Evolutionary conservation across 1,140 invertebrate genomes (phyloP), one percentile per base, ranked within the genome.

Genomic region (Portunus trituberculatus): DNA sequence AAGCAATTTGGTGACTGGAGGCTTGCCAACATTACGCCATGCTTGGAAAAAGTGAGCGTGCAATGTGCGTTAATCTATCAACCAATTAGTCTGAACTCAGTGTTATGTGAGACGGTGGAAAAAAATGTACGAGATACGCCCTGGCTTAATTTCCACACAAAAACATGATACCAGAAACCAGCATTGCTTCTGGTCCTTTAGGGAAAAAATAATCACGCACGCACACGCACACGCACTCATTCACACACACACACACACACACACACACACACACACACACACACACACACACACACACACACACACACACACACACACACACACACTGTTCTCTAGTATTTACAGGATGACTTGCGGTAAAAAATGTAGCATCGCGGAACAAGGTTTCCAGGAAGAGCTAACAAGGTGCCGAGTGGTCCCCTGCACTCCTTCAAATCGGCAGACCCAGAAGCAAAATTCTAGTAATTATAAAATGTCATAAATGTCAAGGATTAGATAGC

Each of bases 11-110:
- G 25, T n/a, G 67, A 76, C 20, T 76, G 67, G 67, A 76, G 20
- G 67, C 67, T 76, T 76, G 67, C 67, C 67, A 76, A 20, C 67
- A 20, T n/a, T n/a, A 76, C 67, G 67, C n/a, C 67, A n/a, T 2
- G 4, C 20, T n/a, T n/a, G 20, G 8, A 76, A 59, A 12, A 59
- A 59, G 12, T 59, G 52, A 20, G 8, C 67, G 67, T 14, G 67
- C 25, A 76, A 76, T n/a, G 67, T 76, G 67, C 67, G n/a, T n/a
- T 76, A 76, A 76, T 76, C 67, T 76, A 76, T 76, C 67, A n/a
- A n/a, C 67, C 67, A 76, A 25, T 76, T 76, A 76, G 67, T 76
- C 67, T n/a, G 67, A 76, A 12, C 67, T 76, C n/a, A 1, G 67
- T 76, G 67, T 76, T 76, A 76, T 76, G 67, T n/a, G 67, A n/a